phyloP scores from a whole-genome alignment of 2,113 vertebrate genomes.

The Sorex araneus region DNA sequence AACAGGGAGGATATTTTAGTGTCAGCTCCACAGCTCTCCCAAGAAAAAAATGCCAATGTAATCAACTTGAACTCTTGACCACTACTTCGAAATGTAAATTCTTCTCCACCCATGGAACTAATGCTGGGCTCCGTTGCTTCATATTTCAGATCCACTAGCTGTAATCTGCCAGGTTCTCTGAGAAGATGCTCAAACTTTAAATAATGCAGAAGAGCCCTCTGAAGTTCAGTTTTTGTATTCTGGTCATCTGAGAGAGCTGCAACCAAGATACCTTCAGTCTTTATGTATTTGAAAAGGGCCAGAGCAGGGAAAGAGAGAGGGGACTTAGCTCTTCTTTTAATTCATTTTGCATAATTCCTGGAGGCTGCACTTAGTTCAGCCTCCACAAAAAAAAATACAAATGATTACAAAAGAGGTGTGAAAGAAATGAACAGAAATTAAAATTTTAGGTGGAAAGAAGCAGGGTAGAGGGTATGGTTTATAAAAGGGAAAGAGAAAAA shows the following conservation, averaged over 20 bases:
- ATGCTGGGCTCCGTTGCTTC: not conserved
- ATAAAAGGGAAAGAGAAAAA: not conserved
- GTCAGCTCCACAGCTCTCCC: constrained; percentile 76
- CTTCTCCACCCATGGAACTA: not conserved
- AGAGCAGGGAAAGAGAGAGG: not conserved
- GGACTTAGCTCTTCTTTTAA: not conserved
- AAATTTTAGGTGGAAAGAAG: not conserved
- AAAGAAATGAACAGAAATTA: constrained; percentile 29
- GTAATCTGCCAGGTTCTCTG: not conserved
- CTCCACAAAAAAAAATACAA: not conserved
- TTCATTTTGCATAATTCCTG: not conserved
- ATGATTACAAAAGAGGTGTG: not conserved
- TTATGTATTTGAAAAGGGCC: not conserved
- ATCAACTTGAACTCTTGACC: constrained; percentile 79
- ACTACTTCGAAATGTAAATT: not conserved
- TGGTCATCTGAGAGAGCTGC: constrained; percentile 25
- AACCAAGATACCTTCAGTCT: not conserved
- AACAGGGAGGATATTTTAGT: constrained; percentile 77
- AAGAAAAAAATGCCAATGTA: constrained; percentile 75
- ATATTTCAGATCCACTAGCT: not conserved
- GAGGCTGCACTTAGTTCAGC: not conserved
- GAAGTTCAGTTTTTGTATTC: not conserved
- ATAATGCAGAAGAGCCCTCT: not conserved
- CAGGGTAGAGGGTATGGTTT: too few species aligned
- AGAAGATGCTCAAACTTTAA: not conserved